Evolutionary conservation across 2,113 vertebrate genomes (phyloP).

Genomic region (Argyrosomus japonicus): DNA sequence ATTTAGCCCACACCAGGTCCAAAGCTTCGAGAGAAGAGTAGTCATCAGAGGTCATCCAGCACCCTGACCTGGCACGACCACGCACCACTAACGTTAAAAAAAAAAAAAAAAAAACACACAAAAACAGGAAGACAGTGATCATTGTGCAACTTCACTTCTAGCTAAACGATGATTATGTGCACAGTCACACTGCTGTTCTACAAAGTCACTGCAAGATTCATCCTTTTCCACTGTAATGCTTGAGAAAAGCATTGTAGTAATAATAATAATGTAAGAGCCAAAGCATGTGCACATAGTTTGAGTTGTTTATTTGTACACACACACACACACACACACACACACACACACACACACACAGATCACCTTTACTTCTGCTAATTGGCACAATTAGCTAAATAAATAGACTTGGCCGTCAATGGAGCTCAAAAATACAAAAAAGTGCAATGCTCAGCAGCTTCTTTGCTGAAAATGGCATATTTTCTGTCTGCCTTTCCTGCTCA

Average conservation of each 20-base stretch:
- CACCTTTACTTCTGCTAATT: too few relatives aligned
- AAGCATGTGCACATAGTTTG: too few relatives aligned
- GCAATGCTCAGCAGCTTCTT: neutral
- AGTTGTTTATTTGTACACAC: too few relatives aligned
- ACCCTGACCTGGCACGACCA: constrained; percentile 87
- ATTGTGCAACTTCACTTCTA: neutral
- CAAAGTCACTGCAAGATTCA: neutral
- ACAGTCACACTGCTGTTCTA: neutral
- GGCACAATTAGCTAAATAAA: too few relatives aligned
- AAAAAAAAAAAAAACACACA: neutral
- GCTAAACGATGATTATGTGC: too few relatives aligned
- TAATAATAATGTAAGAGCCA: too few relatives aligned
- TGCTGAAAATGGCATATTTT: neutral
- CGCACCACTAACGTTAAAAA: constrained; percentile 88
- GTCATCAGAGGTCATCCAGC: constrained; percentile 96
- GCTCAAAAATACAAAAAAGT: neutral
- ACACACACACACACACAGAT: too few relatives aligned
- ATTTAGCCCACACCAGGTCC: constrained; percentile 99
- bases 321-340: too few relatives aligned
- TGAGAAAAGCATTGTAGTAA: too few relatives aligned
- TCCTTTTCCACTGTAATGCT: neutral
- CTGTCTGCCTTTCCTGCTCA: neutral
- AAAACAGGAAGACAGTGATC: constrained; percentile 17
- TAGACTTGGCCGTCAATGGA: neutral
- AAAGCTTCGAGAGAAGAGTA: constrained; percentile 94